phyloP scores from a whole-genome alignment of 2,888 invertebrate genomes.

The Drosophila infuscata region DNA sequence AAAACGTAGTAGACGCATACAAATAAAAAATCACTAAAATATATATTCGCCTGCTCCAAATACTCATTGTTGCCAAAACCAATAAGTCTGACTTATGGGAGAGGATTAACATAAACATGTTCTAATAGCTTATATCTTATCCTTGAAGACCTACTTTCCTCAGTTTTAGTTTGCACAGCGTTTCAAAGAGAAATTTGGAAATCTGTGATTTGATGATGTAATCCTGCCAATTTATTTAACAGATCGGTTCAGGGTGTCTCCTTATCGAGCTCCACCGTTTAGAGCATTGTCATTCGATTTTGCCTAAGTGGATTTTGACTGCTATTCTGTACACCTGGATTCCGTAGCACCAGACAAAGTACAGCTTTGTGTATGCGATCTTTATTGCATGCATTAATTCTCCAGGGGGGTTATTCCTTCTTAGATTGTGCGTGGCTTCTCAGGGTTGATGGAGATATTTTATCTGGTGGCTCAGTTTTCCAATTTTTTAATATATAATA shows the following conservation, averaged over 20 bases:
- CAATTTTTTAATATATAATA: background rate
- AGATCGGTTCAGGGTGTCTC: background rate
- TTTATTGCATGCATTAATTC: background rate
- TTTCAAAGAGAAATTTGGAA: too few relatives aligned
- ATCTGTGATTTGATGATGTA: too few relatives aligned
- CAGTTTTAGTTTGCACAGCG: too few relatives aligned
- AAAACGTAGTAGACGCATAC: slow-evolving; percentile 61
- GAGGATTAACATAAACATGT: background rate
- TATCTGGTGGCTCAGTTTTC: background rate
- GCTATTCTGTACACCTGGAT: background rate
- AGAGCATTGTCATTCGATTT: background rate
- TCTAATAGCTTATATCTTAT: background rate
- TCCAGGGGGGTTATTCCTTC: background rate
- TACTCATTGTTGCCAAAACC: background rate
- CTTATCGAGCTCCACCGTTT: background rate
- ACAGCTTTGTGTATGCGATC: background rate
- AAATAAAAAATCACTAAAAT: slow-evolving; percentile 47
- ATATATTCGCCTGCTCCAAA: slow-evolving; percentile 23
- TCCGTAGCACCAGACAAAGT: background rate
- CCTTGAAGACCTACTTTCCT: too few relatives aligned
- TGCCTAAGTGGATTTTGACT: background rate
- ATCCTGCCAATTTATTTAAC: too few relatives aligned
- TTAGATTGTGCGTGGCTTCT: background rate
- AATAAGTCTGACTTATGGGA: background rate
- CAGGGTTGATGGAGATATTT: background rate